Conservation (phyloP, 2,888 invertebrate genomes). For the Synanthedon andrenaeformis region DNA sequence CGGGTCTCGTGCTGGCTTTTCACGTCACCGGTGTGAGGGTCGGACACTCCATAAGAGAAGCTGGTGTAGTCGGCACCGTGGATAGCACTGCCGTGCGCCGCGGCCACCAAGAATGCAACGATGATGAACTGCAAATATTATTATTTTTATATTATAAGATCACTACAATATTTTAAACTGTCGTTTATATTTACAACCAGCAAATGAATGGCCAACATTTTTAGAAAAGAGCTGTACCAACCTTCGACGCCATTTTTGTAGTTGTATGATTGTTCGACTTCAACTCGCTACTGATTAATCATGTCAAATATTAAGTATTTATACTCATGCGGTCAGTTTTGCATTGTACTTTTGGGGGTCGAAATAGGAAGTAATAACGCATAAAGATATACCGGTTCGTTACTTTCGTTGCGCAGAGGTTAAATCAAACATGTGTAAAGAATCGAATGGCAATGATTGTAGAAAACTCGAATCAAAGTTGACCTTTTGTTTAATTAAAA, state of each 20-base stretch:
- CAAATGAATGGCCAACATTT: too few relatives aligned
- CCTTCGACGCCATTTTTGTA: constrained; percentile 40
- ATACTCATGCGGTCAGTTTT: constrained; percentile 31
- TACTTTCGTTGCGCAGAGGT: constrained; percentile 4
- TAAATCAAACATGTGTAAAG: background rate
- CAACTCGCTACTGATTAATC: constrained; percentile 31
- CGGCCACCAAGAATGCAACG: constrained; percentile 21
- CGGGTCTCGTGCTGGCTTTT: constrained; percentile 47
- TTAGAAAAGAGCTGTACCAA: constrained; percentile 11
- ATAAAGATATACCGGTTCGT: constrained; percentile 8
- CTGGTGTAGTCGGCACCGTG: constrained; percentile 19
- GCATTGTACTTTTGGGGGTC: constrained; percentile 41
- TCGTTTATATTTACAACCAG: too few relatives aligned
- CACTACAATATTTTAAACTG: background rate
- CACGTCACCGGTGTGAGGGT: constrained; percentile 46
- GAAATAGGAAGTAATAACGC: constrained; percentile 31
- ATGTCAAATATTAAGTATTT: constrained; percentile 29
- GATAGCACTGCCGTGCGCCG: constrained; percentile 16
- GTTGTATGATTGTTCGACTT: constrained; percentile 23
- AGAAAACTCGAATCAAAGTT: too few relatives aligned
- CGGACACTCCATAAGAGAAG: constrained; percentile 48
- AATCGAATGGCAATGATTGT: background rate
- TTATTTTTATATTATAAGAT: background rate
- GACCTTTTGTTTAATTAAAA: too few relatives aligned
- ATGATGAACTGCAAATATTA: constrained; percentile 18